Base-by-base conservation (phyloP, 2,113 vertebrate genomes). In the Pogonocichla stellata region DNA sequence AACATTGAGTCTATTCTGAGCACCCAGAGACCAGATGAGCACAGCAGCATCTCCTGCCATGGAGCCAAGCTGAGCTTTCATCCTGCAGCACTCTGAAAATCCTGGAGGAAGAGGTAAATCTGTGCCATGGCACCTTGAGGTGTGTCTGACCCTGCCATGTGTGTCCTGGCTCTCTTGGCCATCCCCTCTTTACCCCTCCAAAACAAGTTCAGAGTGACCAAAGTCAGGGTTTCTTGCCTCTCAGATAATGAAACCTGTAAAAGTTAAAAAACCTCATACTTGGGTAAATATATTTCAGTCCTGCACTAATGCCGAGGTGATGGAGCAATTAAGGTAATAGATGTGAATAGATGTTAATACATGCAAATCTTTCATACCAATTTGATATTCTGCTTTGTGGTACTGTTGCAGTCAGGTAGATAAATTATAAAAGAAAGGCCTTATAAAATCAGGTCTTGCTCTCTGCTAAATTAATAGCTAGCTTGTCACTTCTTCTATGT, bases 51-150 rank as follows among this genome's bases (percentile, higher is more conserved):
- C 56, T 80, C 33, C 38, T 61, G 77, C 56, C 1, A 2, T 6
- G 8, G n/a, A 90, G 50, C 22, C 22, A 80, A 69, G 0, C 0
- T 34, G 8, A 86, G n/a, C 19, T 88, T 73, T 69, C 57, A 72
- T 48, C 51, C 62, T 64, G 28, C 61, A 88, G 23, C 17, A 19
- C 11, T 72, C 61, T 43, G n/a, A 53, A 75, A 65, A n/a, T 2
- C 1, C 12, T 80, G 66, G 38, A 61, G 34, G 48, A 75, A 36
- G 28, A 7, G 33, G 25, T 26, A 61, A 58, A 70, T 20, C 13
- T 0, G 2, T 40, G 31, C 22, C 2, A 1, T 0, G 1, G 34
- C 24, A 45, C 40, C 24, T 64, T 0, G 5, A 60, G 40, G 16
- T 28, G 6, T 72, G 14, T 24, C 38, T 22, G 51, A 40, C 28